Conservation (phyloP, 2,888 invertebrate genomes). For the Rambutsinella grinnellia region DNA sequence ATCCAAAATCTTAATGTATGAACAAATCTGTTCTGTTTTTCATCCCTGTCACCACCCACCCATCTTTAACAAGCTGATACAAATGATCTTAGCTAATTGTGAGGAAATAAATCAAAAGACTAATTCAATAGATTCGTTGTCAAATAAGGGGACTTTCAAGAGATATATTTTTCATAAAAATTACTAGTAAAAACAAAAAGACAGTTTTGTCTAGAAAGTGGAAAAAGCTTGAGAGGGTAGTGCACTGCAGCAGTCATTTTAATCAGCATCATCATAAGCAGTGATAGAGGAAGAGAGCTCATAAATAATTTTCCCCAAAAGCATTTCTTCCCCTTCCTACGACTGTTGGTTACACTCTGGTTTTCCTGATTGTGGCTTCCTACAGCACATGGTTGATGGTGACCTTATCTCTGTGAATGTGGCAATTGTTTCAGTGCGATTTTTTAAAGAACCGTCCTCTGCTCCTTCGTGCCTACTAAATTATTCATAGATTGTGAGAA, state of each 20-base stretch:
- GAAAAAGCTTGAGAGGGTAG: not conserved
- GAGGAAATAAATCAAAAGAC: too few species aligned
- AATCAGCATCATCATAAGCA: constrained; percentile 6
- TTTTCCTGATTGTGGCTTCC: not conserved
- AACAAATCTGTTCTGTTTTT: too few species aligned
- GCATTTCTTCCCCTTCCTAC: not conserved
- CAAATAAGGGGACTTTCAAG: too few species aligned
- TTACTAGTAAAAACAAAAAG: not conserved
- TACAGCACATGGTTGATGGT: constrained; percentile 6
- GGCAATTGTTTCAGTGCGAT: constrained; percentile 28
- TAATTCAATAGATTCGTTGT: too few species aligned
- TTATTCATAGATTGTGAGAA: constrained; percentile 27
- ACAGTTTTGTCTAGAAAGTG: constrained; percentile 4
- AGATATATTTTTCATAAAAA: too few species aligned
- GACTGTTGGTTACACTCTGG: not conserved
- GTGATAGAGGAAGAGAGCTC: constrained; percentile 17
- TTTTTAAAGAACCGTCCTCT: not conserved
- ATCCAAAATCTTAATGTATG: too few species aligned
- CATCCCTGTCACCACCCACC: too few species aligned
- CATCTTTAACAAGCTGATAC: too few species aligned
- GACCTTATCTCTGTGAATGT: constrained; percentile 26
- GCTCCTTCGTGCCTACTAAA: constrained; percentile 27
- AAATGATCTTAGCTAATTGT: too few species aligned
- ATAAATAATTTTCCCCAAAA: constrained; percentile 24
- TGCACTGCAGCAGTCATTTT: constrained; percentile 12